These are phyloP conservation scores for Campoplex nolae DNA, from an alignment of 2,888 invertebrate species.

Conservation along the genomic window DNA sequence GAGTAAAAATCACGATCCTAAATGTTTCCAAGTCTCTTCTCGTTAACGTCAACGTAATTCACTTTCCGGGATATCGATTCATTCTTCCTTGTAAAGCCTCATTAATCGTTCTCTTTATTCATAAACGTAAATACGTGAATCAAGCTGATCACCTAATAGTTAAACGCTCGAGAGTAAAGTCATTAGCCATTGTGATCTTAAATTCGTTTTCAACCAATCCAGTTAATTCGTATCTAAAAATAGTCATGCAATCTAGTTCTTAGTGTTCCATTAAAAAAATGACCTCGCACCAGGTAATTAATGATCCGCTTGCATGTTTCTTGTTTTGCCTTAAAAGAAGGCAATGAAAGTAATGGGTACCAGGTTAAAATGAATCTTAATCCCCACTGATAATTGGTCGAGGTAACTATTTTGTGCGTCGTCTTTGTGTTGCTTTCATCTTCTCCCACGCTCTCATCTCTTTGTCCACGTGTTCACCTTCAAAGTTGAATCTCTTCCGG, in stretches of 20 bases:
- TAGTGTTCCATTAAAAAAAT: not conserved
- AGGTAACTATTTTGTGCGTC: not conserved
- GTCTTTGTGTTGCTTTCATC: conserved; percentile 7
- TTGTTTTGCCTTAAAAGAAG: not conserved
- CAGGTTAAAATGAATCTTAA: not conserved
- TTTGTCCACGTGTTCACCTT: not conserved
- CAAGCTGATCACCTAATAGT: not conserved
- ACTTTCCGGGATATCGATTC: not conserved
- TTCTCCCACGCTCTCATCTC: not conserved
- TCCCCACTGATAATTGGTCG: not conserved
- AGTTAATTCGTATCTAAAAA: not conserved
- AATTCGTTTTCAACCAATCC: not conserved
- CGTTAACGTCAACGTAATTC: conserved; percentile 18
- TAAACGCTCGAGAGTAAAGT: not conserved
- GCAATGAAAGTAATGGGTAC: not conserved
- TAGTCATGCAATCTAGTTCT: not conserved
- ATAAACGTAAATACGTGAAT: not conserved
- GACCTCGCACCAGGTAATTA: conserved; percentile 1
- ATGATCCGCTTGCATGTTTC: not conserved
- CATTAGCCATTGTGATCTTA: not conserved
- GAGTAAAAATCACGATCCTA: conserved; percentile 44
- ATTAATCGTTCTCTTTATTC: not conserved
- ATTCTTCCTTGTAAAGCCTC: not conserved
- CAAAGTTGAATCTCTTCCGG: conserved; percentile 6
- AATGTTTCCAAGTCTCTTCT: conserved; percentile 26